Percentiles rank a stretch among this genome's conserved stretches.
phyloP scores from a whole-genome alignment of 2,888 invertebrate genomes.

The Gari tellinella region DNA sequence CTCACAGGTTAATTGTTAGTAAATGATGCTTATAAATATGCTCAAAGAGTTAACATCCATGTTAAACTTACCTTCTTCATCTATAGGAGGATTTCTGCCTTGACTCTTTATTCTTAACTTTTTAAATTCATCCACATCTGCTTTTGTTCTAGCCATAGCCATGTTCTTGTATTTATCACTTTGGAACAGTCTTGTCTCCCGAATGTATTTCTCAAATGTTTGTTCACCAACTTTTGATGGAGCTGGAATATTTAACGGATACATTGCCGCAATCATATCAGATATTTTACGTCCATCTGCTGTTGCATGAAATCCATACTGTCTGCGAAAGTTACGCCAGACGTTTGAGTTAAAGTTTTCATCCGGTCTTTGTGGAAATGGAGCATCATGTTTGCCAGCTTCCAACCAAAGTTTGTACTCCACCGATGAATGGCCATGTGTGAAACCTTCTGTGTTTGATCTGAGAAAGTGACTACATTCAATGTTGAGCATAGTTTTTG shows the following conservation, averaged over 20 bases:
- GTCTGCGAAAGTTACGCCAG: constrained; percentile 82
- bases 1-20: too few species aligned
- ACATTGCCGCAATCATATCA: constrained; percentile 82
- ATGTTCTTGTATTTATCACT: constrained; percentile 75
- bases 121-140: constrained; percentile 78
- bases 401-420: constrained; percentile 82
- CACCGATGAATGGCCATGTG: constrained; percentile 72
- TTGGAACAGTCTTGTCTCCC: constrained; percentile 79
- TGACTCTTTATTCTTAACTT: constrained; percentile 76
- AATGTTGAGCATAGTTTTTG: constrained; percentile 77
- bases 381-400: constrained; percentile 81
- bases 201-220: constrained; percentile 81
- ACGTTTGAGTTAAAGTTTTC: constrained; percentile 82
- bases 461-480: constrained; percentile 82
- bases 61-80: constrained; percentile 78
- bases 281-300: constrained; percentile 78
- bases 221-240: constrained; percentile 81
- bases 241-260: constrained; percentile 82
- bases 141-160: constrained; percentile 75
- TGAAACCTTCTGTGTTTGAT: constrained; percentile 67
- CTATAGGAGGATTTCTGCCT: constrained; percentile 82
- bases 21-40: too few species aligned
- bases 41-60: too few species aligned
- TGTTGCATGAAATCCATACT: constrained; percentile 77
- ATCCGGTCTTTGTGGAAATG: constrained; percentile 77